These are phyloP conservation scores for Oryzias curvinotus DNA, from an alignment of 2,113 vertebrate species.

Conservation along the genomic window DNA sequence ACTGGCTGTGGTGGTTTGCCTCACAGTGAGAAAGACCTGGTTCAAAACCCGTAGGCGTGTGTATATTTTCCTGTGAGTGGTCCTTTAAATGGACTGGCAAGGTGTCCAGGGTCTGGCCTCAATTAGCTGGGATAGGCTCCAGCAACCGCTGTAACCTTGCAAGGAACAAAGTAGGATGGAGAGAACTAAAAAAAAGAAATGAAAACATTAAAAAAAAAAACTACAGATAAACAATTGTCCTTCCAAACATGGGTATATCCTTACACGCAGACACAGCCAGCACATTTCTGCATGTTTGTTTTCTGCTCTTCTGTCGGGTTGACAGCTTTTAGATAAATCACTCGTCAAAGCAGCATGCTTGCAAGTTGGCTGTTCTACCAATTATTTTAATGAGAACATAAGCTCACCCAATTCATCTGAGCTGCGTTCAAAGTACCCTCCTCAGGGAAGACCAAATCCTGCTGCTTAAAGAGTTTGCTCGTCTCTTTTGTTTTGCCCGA, in stretches of 20 bases:
- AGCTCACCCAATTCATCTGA: constrained; percentile 57
- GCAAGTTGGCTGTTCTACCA: constrained; percentile 55
- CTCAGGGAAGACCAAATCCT: constrained; percentile 58
- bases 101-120: no score
- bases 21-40: no score
- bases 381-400: constrained; percentile 72
- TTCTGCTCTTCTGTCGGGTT: constrained; percentile 32
- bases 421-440: constrained; percentile 52
- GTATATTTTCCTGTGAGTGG: no score
- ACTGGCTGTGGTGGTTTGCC: no score
- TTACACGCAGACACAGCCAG: neutral
- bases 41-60: no score
- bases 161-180: neutral
- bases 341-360: constrained; percentile 36
- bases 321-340: constrained; percentile 61
- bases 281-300: constrained; percentile 23
- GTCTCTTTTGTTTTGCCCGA: constrained; percentile 48
- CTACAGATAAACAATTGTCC: neutral
- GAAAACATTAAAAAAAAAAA: constrained; percentile 2
- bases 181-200: neutral
- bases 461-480: constrained; percentile 57
- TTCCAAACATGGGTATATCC: neutral
- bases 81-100: no score
- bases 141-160: neutral
- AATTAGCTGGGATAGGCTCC: neutral